A percentile compares a stretch with the other conserved stretches of the same genome.
Conservation (phyloP, 2,113 vertebrate species). For the Spermophilus dauricus region DNA sequence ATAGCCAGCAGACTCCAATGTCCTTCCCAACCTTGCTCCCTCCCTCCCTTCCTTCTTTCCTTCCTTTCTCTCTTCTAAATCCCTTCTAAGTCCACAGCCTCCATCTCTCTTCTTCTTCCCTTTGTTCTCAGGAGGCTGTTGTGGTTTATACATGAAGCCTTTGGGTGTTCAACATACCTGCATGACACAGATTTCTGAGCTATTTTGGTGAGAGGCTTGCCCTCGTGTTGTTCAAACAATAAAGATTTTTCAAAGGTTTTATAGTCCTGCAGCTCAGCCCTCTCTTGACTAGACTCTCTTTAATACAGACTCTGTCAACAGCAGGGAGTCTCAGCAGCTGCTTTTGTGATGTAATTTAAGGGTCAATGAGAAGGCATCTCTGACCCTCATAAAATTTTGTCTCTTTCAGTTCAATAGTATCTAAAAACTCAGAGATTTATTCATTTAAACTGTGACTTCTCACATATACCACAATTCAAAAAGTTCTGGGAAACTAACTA, state of each 20-base stretch:
- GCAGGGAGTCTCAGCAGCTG: constrained; percentile 7
- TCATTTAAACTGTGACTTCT: constrained; percentile 32
- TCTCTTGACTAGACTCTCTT: not conserved
- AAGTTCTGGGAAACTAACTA: not conserved
- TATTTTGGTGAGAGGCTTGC: constrained; percentile 9
- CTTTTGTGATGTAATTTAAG: constrained; percentile 23
- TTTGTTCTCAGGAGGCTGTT: not conserved
- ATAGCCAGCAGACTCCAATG: not conserved
- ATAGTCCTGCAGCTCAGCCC: not conserved
- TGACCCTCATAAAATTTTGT: constrained; percentile 32
- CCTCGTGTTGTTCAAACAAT: not conserved
- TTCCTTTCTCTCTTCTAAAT: no score
- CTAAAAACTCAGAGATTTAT: not conserved
- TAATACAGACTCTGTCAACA: not conserved
- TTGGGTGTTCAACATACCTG: not conserved
- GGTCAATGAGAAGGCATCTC: constrained; percentile 24
- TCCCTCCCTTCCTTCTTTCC: no score
- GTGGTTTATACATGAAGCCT: not conserved
- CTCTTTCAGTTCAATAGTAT: not conserved
- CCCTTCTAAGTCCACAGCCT: not conserved
- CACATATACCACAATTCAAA: not conserved
- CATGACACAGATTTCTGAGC: not conserved
- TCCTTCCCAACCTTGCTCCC: no score
- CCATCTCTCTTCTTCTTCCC: not conserved
- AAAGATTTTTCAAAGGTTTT: constrained; percentile 34